phyloP scores from a whole-genome alignment of 2,113 vertebrate species.

The Rutilus rutilus region DNA sequence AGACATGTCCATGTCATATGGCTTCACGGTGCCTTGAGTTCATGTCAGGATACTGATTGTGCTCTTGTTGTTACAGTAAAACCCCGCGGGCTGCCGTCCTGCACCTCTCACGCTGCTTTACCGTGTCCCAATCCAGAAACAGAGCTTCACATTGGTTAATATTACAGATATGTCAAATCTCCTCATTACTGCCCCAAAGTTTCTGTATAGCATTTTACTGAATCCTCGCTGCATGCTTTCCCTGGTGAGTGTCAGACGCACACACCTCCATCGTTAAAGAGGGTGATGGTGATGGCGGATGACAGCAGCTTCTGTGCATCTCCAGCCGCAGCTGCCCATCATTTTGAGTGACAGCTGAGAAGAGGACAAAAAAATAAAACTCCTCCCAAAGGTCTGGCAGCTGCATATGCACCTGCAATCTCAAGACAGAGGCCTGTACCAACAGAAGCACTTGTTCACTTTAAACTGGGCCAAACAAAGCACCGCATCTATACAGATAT shows the following conservation, averaged over 20 bases:
- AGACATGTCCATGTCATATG: slow-evolving; percentile 36
- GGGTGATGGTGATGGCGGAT: slow-evolving; percentile 53
- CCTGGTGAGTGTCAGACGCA: slow-evolving; percentile 30
- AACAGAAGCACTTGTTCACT: background rate
- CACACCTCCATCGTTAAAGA: slow-evolving; percentile 57
- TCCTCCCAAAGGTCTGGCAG: slow-evolving; percentile 63
- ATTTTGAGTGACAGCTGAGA: slow-evolving; percentile 70
- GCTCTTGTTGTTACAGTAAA: slow-evolving; percentile 50
- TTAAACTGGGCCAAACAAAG: background rate
- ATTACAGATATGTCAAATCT: slow-evolving; percentile 57
- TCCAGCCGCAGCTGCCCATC: slow-evolving; percentile 70
- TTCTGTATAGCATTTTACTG: slow-evolving; percentile 28
- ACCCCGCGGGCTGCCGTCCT: slow-evolving; percentile 45
- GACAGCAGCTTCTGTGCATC: slow-evolving; percentile 60
- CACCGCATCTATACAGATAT: background rate
- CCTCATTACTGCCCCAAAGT: slow-evolving; percentile 57
- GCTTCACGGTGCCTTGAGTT: slow-evolving; percentile 11
- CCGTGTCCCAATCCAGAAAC: slow-evolving; percentile 39
- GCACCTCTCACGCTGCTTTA: slow-evolving; percentile 43
- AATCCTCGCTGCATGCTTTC: background rate
- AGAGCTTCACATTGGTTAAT: slow-evolving; percentile 54
- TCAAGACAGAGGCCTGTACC: slow-evolving; percentile 45
- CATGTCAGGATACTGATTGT: slow-evolving; percentile 35
- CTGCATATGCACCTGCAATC: slow-evolving; percentile 73
- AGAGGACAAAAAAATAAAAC: slow-evolving; percentile 39